Evolutionary conservation across 1,140 invertebrate genomes (phyloP).

Genomic region (Glomeris maerens): DNA sequence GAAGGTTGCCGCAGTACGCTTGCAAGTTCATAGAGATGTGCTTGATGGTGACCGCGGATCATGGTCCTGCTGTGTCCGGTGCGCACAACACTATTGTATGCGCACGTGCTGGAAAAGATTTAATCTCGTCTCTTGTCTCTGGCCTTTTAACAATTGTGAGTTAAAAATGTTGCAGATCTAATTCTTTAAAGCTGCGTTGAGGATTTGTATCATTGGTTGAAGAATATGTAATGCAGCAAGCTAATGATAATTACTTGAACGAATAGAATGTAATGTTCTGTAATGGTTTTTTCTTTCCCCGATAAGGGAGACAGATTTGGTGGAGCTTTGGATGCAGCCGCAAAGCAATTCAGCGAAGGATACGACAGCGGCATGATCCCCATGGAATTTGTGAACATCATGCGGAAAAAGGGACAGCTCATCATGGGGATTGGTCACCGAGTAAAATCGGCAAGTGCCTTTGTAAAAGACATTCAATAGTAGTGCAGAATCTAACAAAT

Average conservation of each 20-base stretch:
- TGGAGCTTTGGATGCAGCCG: slow-evolving; percentile 91
- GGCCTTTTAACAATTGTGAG: slow-evolving; percentile 94
- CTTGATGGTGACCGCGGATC: slow-evolving; percentile 97
- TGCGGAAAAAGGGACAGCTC: slow-evolving; percentile 89
- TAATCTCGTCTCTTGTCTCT: slow-evolving; percentile 89
- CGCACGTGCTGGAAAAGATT: slow-evolving; percentile 94
- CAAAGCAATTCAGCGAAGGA: slow-evolving; percentile 88
- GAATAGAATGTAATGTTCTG: not conserved
- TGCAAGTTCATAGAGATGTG: slow-evolving; percentile 99
- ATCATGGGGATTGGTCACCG: slow-evolving; percentile 99
- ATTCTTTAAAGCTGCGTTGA: no score
- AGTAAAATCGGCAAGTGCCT: slow-evolving; percentile 67
- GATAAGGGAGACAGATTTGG: slow-evolving; percentile 97
- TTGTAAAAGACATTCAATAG: slow-evolving; percentile 1
- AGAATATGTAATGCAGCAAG: no score
- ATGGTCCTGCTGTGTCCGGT: slow-evolving; percentile 96
- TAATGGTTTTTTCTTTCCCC: no score
- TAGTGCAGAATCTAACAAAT: not conserved
- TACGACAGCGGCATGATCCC: slow-evolving; percentile 86
- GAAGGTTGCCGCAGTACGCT: slow-evolving; percentile 75
- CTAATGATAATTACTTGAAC: no score
- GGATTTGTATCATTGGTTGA: no score
- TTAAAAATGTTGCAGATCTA: no score
- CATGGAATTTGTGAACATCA: slow-evolving; percentile 97
- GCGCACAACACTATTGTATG: slow-evolving; percentile 99